These are phyloP conservation scores for Mesopsocus fuscifrons DNA, from an alignment of 2,888 invertebrate species.

Conservation along the genomic window DNA sequence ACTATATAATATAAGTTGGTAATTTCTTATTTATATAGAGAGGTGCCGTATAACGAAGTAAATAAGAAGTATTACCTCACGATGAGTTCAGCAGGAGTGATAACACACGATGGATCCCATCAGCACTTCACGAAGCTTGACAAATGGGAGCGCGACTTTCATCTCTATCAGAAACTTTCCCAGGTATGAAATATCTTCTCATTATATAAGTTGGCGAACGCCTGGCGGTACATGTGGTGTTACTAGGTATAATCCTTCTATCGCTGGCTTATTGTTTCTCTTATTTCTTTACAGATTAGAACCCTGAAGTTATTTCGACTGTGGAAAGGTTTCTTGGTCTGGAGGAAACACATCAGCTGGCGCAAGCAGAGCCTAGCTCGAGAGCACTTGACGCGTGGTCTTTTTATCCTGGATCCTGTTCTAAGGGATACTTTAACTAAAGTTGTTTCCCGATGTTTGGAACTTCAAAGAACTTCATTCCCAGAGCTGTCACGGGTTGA, in stretches of 20 bases:
- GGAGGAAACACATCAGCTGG: constrained; percentile 53
- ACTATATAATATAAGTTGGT: no score
- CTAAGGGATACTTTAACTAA: constrained; percentile 50
- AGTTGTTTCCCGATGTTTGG: constrained; percentile 45
- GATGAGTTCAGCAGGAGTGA: constrained; percentile 62
- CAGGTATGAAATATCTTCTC: constrained; percentile 29
- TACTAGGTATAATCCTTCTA: no score
- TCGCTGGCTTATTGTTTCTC: no score
- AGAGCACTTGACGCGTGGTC: constrained; percentile 38
- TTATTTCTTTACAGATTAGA: constrained; percentile 31
- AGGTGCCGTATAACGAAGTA: constrained; percentile 50
- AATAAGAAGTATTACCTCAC: constrained; percentile 57
- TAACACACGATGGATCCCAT: constrained; percentile 50
- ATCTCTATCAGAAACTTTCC: constrained; percentile 56
- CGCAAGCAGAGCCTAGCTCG: constrained; percentile 43
- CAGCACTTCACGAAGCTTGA: constrained; percentile 58
- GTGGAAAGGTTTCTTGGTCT: constrained; percentile 67
- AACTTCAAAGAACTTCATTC: constrained; percentile 40
- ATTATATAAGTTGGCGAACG: not conserved
- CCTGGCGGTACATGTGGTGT: not conserved
- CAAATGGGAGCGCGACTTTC: constrained; percentile 67
- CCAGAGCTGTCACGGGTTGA: constrained; percentile 33
- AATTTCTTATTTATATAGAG: no score
- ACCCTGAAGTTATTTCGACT: constrained; percentile 45
- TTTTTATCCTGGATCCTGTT: constrained; percentile 54